Conservation (phyloP, 2,113 vertebrate genomes). For the Datnioides undecimradiatus region DNA sequence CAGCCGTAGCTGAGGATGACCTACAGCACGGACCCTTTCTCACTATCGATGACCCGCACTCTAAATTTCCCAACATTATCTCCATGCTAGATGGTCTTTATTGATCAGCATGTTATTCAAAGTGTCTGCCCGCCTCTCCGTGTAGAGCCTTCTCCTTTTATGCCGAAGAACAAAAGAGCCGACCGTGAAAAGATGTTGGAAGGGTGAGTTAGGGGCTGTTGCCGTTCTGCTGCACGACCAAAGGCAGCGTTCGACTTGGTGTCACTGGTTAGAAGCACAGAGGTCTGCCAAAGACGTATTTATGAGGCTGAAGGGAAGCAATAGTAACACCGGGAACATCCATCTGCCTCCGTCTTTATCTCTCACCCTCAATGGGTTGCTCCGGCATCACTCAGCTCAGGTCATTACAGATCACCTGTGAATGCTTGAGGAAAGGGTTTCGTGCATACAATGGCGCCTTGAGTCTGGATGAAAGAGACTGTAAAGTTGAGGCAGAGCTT, state of each 20-base stretch:
- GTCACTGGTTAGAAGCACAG: constrained; percentile 54
- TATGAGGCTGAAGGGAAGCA: constrained; percentile 27
- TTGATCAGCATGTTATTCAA: constrained; percentile 80
- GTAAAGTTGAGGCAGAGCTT: not conserved
- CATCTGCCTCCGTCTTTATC: constrained; percentile 59
- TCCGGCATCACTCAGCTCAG: constrained; percentile 46
- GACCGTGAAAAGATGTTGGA: constrained; percentile 57
- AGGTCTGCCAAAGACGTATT: constrained; percentile 48
- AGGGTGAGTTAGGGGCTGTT: constrained; percentile 67
- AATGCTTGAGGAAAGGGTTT: constrained; percentile 44
- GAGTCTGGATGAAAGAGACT: constrained; percentile 16
- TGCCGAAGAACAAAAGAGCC: constrained; percentile 69
- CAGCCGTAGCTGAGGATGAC: constrained; percentile 26
- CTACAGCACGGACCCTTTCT: constrained; percentile 42
- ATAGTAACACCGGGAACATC: constrained; percentile 35
- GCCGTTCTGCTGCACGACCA: constrained; percentile 37
- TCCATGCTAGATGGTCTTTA: constrained; percentile 65
- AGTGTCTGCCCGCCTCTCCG: constrained; percentile 45
- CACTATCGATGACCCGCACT: constrained; percentile 41
- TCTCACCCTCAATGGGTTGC: constrained; percentile 33
- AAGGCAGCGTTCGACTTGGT: constrained; percentile 57
- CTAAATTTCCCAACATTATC: constrained; percentile 50
- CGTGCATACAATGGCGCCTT: not conserved
- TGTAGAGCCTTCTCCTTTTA: constrained; percentile 59
- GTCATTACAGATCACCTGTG: constrained; percentile 51